A percentile compares a stretch with the other conserved stretches of the same genome.
Evolutionary conservation across 2,888 invertebrate genomes (phyloP).

Genomic region (Cephus spinipes): DNA sequence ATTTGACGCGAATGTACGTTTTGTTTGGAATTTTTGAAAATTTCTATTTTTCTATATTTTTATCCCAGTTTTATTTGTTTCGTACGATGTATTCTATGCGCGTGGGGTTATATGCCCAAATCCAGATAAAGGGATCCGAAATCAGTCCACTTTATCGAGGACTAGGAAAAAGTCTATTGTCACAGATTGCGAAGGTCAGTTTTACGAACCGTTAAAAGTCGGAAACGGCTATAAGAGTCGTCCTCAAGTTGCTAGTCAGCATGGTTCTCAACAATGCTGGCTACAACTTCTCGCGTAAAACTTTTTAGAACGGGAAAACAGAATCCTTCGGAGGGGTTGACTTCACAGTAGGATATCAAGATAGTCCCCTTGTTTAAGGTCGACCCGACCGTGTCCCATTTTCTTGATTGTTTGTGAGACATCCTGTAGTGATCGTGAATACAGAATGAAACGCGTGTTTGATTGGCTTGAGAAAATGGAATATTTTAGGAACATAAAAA

Average conservation of each 20-base stretch:
- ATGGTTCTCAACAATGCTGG: not conserved
- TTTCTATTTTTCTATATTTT: not conserved
- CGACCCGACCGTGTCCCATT: not conserved
- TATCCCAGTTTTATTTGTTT: not conserved
- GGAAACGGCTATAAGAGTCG: slow-evolving; percentile 3
- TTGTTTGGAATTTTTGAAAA: not conserved
- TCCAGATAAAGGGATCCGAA: not conserved
- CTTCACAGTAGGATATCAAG: not conserved
- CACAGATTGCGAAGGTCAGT: slow-evolving; percentile 14
- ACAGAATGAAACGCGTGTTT: not conserved
- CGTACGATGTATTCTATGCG: not conserved
- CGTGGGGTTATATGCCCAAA: not conserved
- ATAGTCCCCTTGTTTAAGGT: not conserved
- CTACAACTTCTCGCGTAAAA: not conserved
- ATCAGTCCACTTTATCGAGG: slow-evolving; percentile 7
- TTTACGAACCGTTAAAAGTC: slow-evolving; percentile 18
- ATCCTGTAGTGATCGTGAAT: not conserved
- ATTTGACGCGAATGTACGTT: not conserved
- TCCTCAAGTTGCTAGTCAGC: not conserved
- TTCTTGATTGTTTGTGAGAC: not conserved
- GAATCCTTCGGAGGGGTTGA: not conserved
- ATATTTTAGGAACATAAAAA: not conserved
- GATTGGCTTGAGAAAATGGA: not conserved
- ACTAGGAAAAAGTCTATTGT: not conserved
- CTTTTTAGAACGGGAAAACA: not conserved